A percentile compares a stretch with the other conserved stretches of the same genome.
Conservation (phyloP, 2,113 vertebrate genomes). For the Pontoporia blainvillei region DNA sequence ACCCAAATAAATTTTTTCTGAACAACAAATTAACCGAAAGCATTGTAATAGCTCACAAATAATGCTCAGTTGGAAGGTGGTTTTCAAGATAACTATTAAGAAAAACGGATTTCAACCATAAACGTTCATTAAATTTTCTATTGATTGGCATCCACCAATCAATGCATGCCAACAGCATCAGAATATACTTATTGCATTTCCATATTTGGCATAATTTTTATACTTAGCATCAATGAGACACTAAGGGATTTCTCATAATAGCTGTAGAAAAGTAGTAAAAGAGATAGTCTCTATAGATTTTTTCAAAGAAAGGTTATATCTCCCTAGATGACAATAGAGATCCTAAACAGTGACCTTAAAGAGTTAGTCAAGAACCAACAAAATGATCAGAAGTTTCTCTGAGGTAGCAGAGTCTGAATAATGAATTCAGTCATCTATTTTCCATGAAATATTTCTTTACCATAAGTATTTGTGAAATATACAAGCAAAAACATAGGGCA, state of each 20-base stretch:
- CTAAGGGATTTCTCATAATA: not conserved
- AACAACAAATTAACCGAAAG: conserved; percentile 41
- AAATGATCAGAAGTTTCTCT: not conserved
- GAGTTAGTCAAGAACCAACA: not conserved
- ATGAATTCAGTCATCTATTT: not conserved
- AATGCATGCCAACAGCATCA: not conserved
- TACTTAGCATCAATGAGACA: not conserved
- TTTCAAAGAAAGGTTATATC: not conserved
- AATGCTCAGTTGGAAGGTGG: conserved; percentile 27
- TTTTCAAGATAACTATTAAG: conserved; percentile 41
- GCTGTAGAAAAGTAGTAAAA: not conserved
- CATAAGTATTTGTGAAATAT: not conserved
- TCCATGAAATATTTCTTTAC: not conserved
- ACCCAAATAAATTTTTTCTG: conserved; percentile 50
- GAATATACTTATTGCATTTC: not conserved
- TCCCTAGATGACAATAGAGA: not conserved
- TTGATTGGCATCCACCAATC: not conserved
- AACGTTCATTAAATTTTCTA: not conserved
- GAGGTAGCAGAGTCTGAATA: not conserved
- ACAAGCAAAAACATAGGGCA: not conserved
- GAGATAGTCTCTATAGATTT: not conserved
- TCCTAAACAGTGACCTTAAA: not conserved
- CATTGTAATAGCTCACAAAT: conserved; percentile 11
- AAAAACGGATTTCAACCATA: not conserved
- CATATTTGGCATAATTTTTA: not conserved